Evolutionary conservation across 2,797 vertebrate genomes (phyloP), one percentile per base, ranked within the genome.

Genomic region (Orientallactaga sibirica): DNA sequence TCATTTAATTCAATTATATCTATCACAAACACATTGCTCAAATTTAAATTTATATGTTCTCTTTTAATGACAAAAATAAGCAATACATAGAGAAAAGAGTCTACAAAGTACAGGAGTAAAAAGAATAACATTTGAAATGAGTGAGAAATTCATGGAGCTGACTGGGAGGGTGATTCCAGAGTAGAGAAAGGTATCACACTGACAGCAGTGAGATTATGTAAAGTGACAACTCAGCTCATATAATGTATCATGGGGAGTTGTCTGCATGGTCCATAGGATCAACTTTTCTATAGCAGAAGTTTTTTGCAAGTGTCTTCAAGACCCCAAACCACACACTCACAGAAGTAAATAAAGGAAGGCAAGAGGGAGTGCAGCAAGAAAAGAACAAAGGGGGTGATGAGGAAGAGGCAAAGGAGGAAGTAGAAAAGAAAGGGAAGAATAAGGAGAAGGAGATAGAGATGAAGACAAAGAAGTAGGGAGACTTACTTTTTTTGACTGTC

Each of bases 71-170:
- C 16, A 2, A 22, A 93, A 90, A 95, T 33, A 20, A 91, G 20
- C 93, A 79, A 62, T 61, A 81, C 2, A 11, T 92, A 25, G 25
- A n/a, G 76, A 77, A 48, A 92, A 48, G 2, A 84, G 27, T 75
- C 33, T 37, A 84, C 75, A 48, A n/a, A 83, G 18, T 11, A 29
- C 0, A 79, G 8, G 27, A 4, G 12, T 68, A 77, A 22, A 87
- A 86, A 94, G 43, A 55, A 20, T 94, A 77, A 91, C 58, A 90
- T 92, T 68, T 93, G 78, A 94, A 93, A 74, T 91, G 48, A 20
- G 33, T 73, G 80, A 86, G 61, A 92, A 22, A 78, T n/a, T 76
- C 61, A 82, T 29, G 14, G 37, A 87, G 79, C 55, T 25, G 70
- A 91, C 5, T 5, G 22, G 55, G 91, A 94, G 92, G 55, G 29